Evolutionary conservation across 2,113 vertebrate genomes (phyloP).

Genomic region (Poeciliopsis prolifica): DNA sequence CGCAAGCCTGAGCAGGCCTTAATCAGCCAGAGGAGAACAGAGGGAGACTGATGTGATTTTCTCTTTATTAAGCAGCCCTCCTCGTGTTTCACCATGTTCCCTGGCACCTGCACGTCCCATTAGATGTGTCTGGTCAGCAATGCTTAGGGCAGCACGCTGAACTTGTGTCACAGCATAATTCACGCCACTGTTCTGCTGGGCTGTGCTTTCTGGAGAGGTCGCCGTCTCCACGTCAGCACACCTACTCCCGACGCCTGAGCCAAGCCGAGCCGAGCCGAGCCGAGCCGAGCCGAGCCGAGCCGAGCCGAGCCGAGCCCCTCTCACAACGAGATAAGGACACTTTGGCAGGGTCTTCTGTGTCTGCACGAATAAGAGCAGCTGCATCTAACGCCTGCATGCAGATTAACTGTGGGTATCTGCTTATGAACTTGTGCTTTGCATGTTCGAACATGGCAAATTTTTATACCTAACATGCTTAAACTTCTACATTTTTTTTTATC

Average conservation of each 20-base stretch:
- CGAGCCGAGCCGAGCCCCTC: constrained; percentile 6
- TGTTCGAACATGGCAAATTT: neutral
- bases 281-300: constrained; percentile 13
- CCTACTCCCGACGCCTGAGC: constrained; percentile 11
- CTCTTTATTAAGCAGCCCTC: constrained; percentile 60
- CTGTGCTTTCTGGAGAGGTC: constrained; percentile 64
- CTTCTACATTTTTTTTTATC: neutral
- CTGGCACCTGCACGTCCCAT: constrained; percentile 63
- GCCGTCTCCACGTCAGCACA: constrained; percentile 54
- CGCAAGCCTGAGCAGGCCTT: constrained; percentile 28
- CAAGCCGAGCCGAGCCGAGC: neutral
- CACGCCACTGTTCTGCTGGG: constrained; percentile 67
- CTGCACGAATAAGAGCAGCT: neutral
- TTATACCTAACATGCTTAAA: neutral
- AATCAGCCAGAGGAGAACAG: constrained; percentile 39
- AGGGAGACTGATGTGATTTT: constrained; percentile 43
- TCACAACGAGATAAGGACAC: constrained; percentile 21
- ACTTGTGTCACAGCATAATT: constrained; percentile 52
- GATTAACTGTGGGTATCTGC: neutral
- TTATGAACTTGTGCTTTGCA: neutral
- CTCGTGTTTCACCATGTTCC: constrained; percentile 42
- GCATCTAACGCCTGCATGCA: neutral
- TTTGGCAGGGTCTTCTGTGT: neutral
- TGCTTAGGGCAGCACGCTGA: constrained; percentile 71
- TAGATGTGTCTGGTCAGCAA: constrained; percentile 66